Percentiles rank a stretch among this genome's conserved stretches.
Evolutionary conservation across 2,113 vertebrate species (phyloP).

Genomic region (Scalopus aquaticus): DNA sequence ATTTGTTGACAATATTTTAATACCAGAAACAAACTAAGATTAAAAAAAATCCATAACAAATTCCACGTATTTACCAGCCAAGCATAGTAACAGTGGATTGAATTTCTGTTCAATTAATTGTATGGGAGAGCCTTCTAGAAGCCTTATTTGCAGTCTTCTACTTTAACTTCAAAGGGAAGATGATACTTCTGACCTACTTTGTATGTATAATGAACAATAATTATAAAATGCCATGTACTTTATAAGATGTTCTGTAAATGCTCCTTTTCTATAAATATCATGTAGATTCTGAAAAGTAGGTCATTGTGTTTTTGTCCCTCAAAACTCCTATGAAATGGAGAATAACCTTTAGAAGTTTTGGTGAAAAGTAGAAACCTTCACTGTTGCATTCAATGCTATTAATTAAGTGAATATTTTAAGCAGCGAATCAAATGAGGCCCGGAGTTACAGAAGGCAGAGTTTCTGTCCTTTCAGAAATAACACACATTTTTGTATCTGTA

Average conservation of each 20-base stretch:
- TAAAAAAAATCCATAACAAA: not conserved
- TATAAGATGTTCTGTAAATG: conserved; percentile 36
- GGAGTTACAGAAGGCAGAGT: not conserved
- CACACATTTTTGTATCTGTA: not conserved
- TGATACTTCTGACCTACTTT: conserved; percentile 46
- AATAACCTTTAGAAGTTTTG: conserved; percentile 40
- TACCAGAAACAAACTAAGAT: not conserved
- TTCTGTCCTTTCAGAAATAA: not conserved
- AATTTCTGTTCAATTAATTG: not conserved
- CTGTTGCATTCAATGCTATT: conserved; percentile 36
- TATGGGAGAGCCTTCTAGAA: not conserved
- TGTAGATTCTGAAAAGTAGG: conserved; percentile 31
- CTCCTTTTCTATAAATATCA: conserved; percentile 38
- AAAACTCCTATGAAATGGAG: not conserved
- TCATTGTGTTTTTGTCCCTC: conserved; percentile 4
- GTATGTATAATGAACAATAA: conserved; percentile 22
- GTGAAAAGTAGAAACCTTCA: not conserved
- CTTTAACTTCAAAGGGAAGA: conserved; percentile 2
- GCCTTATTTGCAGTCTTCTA: not conserved
- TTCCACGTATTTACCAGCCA: not conserved
- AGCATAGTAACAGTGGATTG: not conserved
- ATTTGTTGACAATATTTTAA: not conserved
- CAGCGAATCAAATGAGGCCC: not conserved
- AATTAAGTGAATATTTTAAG: not conserved
- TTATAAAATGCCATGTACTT: conserved; percentile 37